phyloP scores from a whole-genome alignment of 1,140 invertebrate species.

The Teleogryllus occipitalis region DNA sequence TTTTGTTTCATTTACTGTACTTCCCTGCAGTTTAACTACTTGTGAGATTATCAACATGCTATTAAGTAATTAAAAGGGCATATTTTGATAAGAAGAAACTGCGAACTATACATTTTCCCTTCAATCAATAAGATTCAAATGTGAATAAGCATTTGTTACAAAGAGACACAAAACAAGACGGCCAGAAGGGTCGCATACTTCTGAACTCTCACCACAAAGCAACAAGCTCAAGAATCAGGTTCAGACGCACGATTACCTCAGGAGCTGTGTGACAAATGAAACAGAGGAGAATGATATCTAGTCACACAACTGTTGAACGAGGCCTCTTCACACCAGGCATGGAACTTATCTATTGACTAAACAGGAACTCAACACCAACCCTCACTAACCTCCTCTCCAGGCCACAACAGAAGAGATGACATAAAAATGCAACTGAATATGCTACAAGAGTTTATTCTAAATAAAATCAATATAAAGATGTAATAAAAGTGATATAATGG shows the following conservation, averaged over 20 bases:
- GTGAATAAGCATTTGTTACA: too few species aligned
- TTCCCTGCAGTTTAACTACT: too few species aligned
- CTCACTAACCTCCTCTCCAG: background rate
- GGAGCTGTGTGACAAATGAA: background rate
- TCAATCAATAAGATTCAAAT: too few species aligned
- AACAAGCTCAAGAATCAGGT: background rate
- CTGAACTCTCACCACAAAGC: background rate
- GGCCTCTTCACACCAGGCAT: background rate
- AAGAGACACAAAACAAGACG: too few species aligned
- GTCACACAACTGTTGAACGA: background rate
- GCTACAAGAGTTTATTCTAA: background rate
- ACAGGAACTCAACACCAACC: background rate
- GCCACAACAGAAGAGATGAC: background rate
- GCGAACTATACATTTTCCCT: too few species aligned
- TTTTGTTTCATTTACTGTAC: too few species aligned
- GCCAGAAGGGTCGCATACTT: background rate
- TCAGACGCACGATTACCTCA: background rate
- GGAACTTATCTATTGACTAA: background rate
- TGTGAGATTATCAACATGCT: too few species aligned
- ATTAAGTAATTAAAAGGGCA: too few species aligned
- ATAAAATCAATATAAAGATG: background rate
- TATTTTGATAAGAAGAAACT: too few species aligned
- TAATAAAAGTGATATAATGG: background rate
- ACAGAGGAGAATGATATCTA: background rate
- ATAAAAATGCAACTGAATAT: constrained; percentile 2